Evolutionary conservation across 1,140 invertebrate species (phyloP).

Genomic region (Drosophila athabasca): DNA sequence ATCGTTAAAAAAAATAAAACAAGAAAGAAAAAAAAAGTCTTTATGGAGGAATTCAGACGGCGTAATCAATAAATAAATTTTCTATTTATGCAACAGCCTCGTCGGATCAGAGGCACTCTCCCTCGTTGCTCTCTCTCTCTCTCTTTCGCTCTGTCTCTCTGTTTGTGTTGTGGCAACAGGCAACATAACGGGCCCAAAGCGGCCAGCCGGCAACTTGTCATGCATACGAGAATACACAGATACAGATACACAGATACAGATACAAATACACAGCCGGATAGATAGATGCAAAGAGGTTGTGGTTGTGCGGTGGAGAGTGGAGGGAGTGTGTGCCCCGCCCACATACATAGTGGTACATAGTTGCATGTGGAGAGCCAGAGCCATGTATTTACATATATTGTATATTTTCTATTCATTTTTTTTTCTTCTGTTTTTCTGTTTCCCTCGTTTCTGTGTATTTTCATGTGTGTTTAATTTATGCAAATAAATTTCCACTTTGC

Average conservation of each 20-base stretch:
- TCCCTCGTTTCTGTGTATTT: background rate
- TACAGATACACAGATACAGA: constrained; percentile 18
- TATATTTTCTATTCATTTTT: constrained; percentile 23
- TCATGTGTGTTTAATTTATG: constrained; percentile 74
- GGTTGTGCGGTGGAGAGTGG: constrained; percentile 4
- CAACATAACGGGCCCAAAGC: constrained; percentile 69
- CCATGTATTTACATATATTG: constrained; percentile 14
- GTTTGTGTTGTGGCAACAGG: constrained; percentile 30
- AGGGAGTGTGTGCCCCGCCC: too few species aligned
- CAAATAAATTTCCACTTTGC: constrained; percentile 83
- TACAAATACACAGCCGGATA: constrained; percentile 27
- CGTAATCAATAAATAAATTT: constrained; percentile 80
- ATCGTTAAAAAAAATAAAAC: constrained; percentile 3
- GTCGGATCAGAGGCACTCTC: constrained; percentile 17
- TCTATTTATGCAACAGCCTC: constrained; percentile 76
- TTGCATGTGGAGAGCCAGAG: constrained; percentile 31
- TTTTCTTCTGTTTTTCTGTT: constrained; percentile 23
- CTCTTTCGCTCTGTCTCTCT: constrained; percentile 8
- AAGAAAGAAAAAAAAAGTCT: constrained; percentile 33
- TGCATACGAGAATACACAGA: constrained; percentile 56
- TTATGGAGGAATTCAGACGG: constrained; percentile 63
- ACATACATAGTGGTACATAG: constrained; percentile 38
- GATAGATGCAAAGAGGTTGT: too few species aligned
- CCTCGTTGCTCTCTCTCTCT: background rate
- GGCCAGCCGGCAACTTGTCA: constrained; percentile 62